Conservation (phyloP, 2,797 vertebrate species). For the Eurystomus glaucurus region DNA sequence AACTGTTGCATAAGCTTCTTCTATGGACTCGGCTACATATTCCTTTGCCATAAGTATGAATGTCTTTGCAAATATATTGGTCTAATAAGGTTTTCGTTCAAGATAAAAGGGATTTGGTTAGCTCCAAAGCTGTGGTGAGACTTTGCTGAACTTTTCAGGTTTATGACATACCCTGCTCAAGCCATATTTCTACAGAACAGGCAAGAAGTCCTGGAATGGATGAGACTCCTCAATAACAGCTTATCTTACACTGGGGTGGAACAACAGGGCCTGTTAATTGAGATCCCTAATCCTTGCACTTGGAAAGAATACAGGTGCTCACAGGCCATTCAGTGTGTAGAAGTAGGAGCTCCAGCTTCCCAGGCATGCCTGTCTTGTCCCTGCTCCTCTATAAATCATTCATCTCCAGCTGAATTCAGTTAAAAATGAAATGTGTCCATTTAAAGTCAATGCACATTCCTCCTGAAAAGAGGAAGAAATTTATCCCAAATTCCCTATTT, state of each 20-base stretch:
- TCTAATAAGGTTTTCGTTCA: background rate
- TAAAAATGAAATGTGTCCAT: background rate
- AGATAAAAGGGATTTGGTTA: background rate
- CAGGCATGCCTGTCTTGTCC: background rate
- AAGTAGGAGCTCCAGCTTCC: background rate
- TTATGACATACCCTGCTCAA: background rate
- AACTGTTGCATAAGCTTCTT: background rate
- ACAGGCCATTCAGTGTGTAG: background rate
- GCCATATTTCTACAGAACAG: background rate
- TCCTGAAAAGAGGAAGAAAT: background rate
- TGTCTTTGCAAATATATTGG: background rate
- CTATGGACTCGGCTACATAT: background rate
- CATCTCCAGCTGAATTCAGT: background rate
- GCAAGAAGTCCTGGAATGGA: background rate
- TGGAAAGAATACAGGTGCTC: background rate
- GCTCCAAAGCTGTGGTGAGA: background rate
- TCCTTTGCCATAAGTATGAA: background rate
- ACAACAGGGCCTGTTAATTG: background rate
- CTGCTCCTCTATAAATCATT: background rate
- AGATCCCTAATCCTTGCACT: background rate
- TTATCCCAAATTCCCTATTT: background rate
- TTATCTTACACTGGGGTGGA: background rate
- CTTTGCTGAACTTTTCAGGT: background rate
- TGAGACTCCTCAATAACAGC: background rate
- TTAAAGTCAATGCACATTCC: background rate